Percentiles rank a stretch among this genome's conserved stretches.
These are phyloP conservation scores for Anabas testudineus DNA, from an alignment of 2,797 vertebrate genomes.

Conservation along the genomic window DNA sequence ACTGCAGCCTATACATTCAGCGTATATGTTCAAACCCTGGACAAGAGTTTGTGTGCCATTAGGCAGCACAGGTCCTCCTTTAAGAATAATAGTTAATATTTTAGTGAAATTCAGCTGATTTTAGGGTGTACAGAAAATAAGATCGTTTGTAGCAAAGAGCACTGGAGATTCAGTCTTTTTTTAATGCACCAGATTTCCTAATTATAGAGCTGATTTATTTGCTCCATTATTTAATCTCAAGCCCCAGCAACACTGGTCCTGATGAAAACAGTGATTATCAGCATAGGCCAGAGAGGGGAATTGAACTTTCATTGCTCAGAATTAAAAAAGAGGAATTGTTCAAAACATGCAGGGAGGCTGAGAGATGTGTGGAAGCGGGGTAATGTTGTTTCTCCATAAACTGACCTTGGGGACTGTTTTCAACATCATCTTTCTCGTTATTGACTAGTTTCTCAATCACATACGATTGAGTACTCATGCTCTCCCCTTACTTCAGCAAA, in stretches of 20 bases:
- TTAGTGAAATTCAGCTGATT: slow-evolving; percentile 24
- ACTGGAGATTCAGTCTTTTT: slow-evolving; percentile 17
- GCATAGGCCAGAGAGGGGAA: slow-evolving; percentile 33
- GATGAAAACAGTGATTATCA: slow-evolving; percentile 70
- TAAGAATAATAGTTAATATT: slow-evolving; percentile 11
- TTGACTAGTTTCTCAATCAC: slow-evolving; percentile 45
- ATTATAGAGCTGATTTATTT: slow-evolving; percentile 72
- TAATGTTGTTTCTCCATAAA: slow-evolving; percentile 6
- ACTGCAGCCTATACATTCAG: not conserved
- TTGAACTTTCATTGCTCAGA: slow-evolving; percentile 38
- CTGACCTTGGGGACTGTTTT: slow-evolving; percentile 24
- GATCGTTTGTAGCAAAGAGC: slow-evolving; percentile 27
- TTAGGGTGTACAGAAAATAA: slow-evolving; percentile 23
- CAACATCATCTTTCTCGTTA: slow-evolving; percentile 45
- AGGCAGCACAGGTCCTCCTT: slow-evolving; percentile 12
- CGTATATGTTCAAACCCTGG: not conserved
- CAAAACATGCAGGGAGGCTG: not conserved
- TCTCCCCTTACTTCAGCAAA: slow-evolving; percentile 23
- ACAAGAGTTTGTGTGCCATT: slow-evolving; percentile 6
- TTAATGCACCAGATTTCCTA: slow-evolving; percentile 43
- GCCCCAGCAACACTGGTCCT: slow-evolving; percentile 43
- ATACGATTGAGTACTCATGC: slow-evolving; percentile 13
- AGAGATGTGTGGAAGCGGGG: not conserved
- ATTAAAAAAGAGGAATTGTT: slow-evolving; percentile 24
- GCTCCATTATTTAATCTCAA: slow-evolving; percentile 61